phyloP scores from a whole-genome alignment of 2,797 vertebrate genomes.

The Astyanax mexicanus region DNA sequence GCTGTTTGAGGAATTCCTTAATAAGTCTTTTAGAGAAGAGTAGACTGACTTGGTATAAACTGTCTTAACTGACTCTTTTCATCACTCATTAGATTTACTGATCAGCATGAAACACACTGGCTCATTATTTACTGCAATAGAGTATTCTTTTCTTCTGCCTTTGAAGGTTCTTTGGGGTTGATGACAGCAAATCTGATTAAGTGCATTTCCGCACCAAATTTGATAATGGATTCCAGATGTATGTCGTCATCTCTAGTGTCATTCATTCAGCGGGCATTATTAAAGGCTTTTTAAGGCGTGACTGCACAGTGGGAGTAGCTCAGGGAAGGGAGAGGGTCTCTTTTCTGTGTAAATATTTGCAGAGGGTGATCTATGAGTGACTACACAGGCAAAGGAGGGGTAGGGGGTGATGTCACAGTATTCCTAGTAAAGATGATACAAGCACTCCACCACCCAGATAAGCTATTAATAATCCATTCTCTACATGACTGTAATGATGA shows the following conservation, averaged over 20 bases:
- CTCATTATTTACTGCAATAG: background rate
- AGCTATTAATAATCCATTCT: slow-evolving; percentile 6
- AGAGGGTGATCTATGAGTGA: slow-evolving; percentile 25
- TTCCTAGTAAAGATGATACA: background rate
- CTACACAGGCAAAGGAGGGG: slow-evolving; percentile 28
- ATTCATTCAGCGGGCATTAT: slow-evolving; percentile 41
- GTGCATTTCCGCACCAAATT: slow-evolving; percentile 31
- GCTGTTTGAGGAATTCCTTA: slow-evolving; percentile 1
- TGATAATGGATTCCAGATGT: slow-evolving; percentile 53
- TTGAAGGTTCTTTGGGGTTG: slow-evolving; percentile 2
- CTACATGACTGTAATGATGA: background rate
- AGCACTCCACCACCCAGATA: background rate
- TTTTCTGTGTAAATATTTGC: slow-evolving; percentile 74
- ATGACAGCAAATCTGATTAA: slow-evolving; percentile 48
- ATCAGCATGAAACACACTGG: background rate
- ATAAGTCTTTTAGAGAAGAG: background rate
- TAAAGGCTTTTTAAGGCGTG: slow-evolving; percentile 42
- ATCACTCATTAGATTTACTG: background rate
- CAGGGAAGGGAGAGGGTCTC: slow-evolving; percentile 36
- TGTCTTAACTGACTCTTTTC: background rate
- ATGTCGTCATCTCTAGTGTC: slow-evolving; percentile 49
- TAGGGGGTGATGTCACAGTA: slow-evolving; percentile 43
- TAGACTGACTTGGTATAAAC: background rate
- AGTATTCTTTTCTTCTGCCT: background rate
- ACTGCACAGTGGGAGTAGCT: slow-evolving; percentile 32